Percentiles rank a stretch among this genome's conserved stretches.
These are phyloP conservation scores for Trichoplusia ni DNA, from an alignment of 1,140 invertebrate species.

Conservation along the genomic window DNA sequence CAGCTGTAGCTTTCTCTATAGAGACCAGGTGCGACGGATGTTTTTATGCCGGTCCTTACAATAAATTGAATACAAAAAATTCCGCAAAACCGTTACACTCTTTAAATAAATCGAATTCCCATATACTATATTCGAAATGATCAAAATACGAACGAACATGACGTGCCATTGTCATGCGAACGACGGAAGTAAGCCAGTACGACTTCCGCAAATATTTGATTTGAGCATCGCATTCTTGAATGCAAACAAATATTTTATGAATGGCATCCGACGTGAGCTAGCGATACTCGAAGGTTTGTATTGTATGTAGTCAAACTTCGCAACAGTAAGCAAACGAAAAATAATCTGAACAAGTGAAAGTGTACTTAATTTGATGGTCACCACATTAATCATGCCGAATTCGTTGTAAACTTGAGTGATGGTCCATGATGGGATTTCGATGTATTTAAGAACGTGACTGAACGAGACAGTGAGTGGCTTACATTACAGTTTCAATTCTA, in stretches of 20 bases:
- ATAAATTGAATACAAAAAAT: background rate
- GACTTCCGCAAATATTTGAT: slow-evolving; percentile 46
- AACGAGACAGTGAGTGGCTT: no score
- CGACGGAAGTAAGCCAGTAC: slow-evolving; percentile 32
- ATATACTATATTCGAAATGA: background rate
- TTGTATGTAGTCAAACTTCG: no score
- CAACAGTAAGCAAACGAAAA: no score
- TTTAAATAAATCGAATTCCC: background rate
- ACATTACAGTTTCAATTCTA: no score
- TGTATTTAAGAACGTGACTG: no score
- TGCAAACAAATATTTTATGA: slow-evolving; percentile 32
- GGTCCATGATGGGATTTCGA: no score
- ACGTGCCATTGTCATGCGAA: slow-evolving; percentile 17
- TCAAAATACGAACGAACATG: slow-evolving; percentile 20
- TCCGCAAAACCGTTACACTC: slow-evolving; percentile 1
- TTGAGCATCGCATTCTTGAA: slow-evolving; percentile 19
- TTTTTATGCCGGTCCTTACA: background rate
- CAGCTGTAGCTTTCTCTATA: slow-evolving; percentile 44
- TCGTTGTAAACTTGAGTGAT: no score
- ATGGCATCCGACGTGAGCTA: no score
- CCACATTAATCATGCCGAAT: no score
- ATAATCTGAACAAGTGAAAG: no score
- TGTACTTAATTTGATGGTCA: no score
- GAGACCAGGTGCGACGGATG: slow-evolving; percentile 39
- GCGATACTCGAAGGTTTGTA: no score